Base-by-base conservation (phyloP, 2,888 invertebrate genomes). In the Sericinus montela region DNA sequence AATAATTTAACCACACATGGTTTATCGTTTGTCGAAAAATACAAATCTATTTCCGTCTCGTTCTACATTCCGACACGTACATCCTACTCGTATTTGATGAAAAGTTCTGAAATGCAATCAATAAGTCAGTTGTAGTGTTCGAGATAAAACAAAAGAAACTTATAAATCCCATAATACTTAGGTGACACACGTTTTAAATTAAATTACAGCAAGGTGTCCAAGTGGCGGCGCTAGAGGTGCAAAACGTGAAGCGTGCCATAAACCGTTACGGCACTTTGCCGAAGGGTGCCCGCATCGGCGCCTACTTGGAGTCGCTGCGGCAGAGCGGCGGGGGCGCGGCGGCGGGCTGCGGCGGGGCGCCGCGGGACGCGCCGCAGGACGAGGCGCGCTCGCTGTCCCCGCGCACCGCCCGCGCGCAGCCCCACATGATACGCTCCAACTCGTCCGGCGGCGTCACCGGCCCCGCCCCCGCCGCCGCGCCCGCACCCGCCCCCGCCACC, bases 201-300 rank as follows among this genome's bases (percentile, higher is more conserved):
- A 15, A 25, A 15, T 58, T 58, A n/a, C 62, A 74, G 74, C 78
- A 71, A 51, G 91, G 91, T 63, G 93, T 95, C 28, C 95, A 96
- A 65, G 95, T 98, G 55, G 98, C 97, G 45, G 97, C 98, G 15
- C 90, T 98, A 61, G 98, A 98, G 83, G 97, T 97, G 58, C 96
- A 97, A 85, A 98, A 98, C 86, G 98, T 98, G 44, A 95, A 97
- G 69, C 93, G 97, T 59, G 97, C 97, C 38, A 97, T 97, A 58
- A 98, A 97, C 81, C 92, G 98, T 19, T 98, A 98, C 76, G 99
- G 99, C 13, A 99, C 99, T 8, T 88, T 99, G 68, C 99, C 99
- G 0, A 99, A 98, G 83, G 98, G 96, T 40, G 97, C 97, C 8
- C 92, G 98, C 58, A 98, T 99, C 63, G 98, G 98, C 25, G 98